These are phyloP conservation scores for Drosophila infuscata DNA, from an alignment of 2,888 invertebrate genomes.

Conservation along the genomic window DNA sequence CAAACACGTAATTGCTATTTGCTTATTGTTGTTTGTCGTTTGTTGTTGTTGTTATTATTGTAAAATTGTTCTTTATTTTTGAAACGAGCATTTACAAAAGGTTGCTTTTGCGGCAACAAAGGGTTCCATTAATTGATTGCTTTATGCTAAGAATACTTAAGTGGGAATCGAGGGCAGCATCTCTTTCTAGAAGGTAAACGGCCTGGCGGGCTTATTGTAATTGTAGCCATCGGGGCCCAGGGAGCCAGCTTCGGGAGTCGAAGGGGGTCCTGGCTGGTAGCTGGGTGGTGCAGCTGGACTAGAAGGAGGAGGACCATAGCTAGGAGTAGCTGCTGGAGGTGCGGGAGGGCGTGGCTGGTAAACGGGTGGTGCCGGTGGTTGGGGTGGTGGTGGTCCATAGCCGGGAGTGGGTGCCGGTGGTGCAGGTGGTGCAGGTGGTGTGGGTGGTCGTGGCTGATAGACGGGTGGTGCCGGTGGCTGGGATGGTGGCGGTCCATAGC, in stretches of 20 bases:
- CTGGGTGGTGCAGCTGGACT: slow-evolving; percentile 30
- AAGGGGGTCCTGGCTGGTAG: slow-evolving; percentile 41
- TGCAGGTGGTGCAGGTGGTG: slow-evolving; percentile 32
- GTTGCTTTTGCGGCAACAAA: slow-evolving; percentile 38
- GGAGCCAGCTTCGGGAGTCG: slow-evolving; percentile 73
- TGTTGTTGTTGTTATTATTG: slow-evolving; percentile 4
- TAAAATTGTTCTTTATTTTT: slow-evolving; percentile 63
- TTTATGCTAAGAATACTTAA: slow-evolving; percentile 44
- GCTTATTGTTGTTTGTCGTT: slow-evolving; percentile 15
- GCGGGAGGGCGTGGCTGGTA: slow-evolving; percentile 55
- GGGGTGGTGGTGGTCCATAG: slow-evolving; percentile 42
- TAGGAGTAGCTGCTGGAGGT: slow-evolving; percentile 37
- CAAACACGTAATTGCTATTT: slow-evolving; percentile 12
- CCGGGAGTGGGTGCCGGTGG: slow-evolving; percentile 40
- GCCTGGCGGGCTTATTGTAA: slow-evolving; percentile 83
- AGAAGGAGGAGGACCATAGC: slow-evolving; percentile 32
- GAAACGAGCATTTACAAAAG: slow-evolving; percentile 60
- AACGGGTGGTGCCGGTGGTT: slow-evolving; percentile 48
- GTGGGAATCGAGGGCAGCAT: slow-evolving; percentile 16
- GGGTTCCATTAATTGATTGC: slow-evolving; percentile 20
- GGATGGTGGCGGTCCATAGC: slow-evolving; percentile 37
- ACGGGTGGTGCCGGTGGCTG: slow-evolving; percentile 26
- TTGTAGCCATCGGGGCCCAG: slow-evolving; percentile 84
- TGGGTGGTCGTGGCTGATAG: slow-evolving; percentile 44
- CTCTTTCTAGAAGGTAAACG: slow-evolving; percentile 79